Base-by-base conservation (phyloP, 2,113 vertebrate genomes). In the Cryptotis parvus region DNA sequence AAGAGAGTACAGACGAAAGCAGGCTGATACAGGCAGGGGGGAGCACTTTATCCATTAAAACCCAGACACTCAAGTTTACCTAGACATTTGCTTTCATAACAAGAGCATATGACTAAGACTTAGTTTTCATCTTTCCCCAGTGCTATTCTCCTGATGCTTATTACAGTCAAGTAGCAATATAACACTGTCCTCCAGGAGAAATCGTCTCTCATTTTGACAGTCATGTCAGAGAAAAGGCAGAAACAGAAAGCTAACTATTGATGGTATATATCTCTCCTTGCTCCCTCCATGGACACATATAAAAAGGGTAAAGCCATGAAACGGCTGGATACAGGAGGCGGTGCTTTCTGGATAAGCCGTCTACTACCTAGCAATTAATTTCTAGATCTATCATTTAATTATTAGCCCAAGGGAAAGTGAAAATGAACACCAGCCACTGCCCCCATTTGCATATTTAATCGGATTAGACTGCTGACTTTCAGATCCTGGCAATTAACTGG, bases 381-480 rank as follows among this genome's bases (percentile, higher is more conserved):
- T 95, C 82, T 94, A 97, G 97, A 97, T 95, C 78, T 86, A 95
- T 97, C 94, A 97, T 96, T 97, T 96, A 95, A 97, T 97, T 96
- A 96, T 97, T 94, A 97, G 75, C 90, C 95, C 89, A 95, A 97
- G 97, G 95, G 93, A 96, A 94, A 95, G 35, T 90, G 85, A 86
- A 97, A 97, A 96, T 88, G 94, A 97, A 94, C 65, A 94, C 9
- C n/a, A n/a, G n/a, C n/a, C 22, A 92, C 92, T 95, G 70, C 86
- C 35, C 10, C 41, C 63, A 96, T 98, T 97, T 97, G 96, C 96
- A 96, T 97, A 88, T 96, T 97, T 98, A 98, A 98, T 97, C 65
- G 22, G 74, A 97, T 98, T 96, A 97, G 91, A 94, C 87, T 92
- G 82, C 93, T 96, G 94, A 94, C 92, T 98, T 98, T 98, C 95